Base-by-base conservation (phyloP, 2,797 vertebrate species). In the Sebastiscus albofasciatus region DNA sequence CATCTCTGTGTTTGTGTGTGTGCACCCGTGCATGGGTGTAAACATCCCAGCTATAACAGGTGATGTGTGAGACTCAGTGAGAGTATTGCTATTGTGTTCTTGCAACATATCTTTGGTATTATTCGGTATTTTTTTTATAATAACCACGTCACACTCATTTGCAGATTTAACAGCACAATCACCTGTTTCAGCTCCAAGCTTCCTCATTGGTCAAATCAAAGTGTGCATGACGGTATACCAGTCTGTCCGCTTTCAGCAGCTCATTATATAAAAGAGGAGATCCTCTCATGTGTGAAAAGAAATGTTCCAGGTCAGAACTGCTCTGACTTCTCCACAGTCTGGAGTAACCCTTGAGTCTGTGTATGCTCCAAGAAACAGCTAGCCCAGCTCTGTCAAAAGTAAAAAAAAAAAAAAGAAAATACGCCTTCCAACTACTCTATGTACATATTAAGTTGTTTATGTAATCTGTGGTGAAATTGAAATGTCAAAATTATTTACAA, bases 231-330 rank as follows among this genome's bases (percentile, higher is more conserved):
- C 4, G 2, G 4, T 7, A 3, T 3, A 55, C 2, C 6, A 18
- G 20, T 22, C 22, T 18, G n/a, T 65, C 42, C 10, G n/a, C 66
- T 78, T 26, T 49, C 56, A 60, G 64, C 18, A 67, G 72, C 66
- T 82, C 66, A 65, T 70, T 29, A 67, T 18, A 68, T 39, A 4
- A 54, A 64, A 72, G 34, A 42, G 2, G 46, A 75, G 39, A 59
- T 52, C 4, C 59, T 69, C 49, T 77, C 79, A 54, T 39, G 69
- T 77, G 75, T 81, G 42, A 79, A 71, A 66, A 46, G 20, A 54
- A 54, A 68, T 33, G 1, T 72, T 75, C 13, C 49, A 11, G 13
- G 42, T 71, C 56, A 36, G 73, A 67, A 13, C 29, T 62, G 60
- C 27, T 26, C 42, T 49, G 22, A 69, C 42, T 61, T 27, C 61